Percentiles rank a stretch among this genome's conserved stretches.
Evolutionary conservation across 2,797 vertebrate species (phyloP).

Genomic region (Masticophis lateralis): DNA sequence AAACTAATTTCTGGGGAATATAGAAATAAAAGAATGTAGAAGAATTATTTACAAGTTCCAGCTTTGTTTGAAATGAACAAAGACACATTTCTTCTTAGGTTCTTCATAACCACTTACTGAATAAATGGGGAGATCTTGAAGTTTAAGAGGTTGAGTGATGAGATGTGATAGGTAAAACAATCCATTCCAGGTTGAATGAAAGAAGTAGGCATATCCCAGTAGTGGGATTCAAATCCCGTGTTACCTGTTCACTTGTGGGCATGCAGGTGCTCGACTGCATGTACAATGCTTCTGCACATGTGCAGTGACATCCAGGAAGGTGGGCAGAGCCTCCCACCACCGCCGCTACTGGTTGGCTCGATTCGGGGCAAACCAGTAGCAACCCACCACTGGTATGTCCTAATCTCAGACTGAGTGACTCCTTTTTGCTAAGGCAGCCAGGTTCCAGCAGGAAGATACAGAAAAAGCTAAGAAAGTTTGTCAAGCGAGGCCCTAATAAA

Average conservation of each 20-base stretch:
- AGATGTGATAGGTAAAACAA: neutral
- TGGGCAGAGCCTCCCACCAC: too few relatives aligned
- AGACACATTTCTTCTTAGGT: neutral
- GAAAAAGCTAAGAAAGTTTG: neutral
- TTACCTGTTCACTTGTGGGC: too few relatives aligned
- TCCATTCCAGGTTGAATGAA: neutral
- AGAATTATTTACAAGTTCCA: neutral
- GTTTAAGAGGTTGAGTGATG: neutral
- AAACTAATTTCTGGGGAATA: neutral
- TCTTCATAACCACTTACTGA: neutral
- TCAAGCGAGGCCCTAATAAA: neutral
- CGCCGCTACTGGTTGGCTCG: too few relatives aligned
- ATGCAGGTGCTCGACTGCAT: too few relatives aligned
- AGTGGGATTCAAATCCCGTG: too few relatives aligned
- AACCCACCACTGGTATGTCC: too few relatives aligned
- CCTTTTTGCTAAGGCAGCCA: neutral
- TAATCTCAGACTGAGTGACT: neutral
- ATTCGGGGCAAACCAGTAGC: too few relatives aligned
- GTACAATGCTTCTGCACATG: too few relatives aligned
- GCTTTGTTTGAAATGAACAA: neutral
- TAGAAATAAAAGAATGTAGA: neutral
- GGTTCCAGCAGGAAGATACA: neutral
- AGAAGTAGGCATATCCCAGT: neutral
- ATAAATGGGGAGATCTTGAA: neutral
- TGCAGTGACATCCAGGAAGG: too few relatives aligned